Conservation (phyloP, 2,113 vertebrate genomes). For the Cairina moschata region DNA sequence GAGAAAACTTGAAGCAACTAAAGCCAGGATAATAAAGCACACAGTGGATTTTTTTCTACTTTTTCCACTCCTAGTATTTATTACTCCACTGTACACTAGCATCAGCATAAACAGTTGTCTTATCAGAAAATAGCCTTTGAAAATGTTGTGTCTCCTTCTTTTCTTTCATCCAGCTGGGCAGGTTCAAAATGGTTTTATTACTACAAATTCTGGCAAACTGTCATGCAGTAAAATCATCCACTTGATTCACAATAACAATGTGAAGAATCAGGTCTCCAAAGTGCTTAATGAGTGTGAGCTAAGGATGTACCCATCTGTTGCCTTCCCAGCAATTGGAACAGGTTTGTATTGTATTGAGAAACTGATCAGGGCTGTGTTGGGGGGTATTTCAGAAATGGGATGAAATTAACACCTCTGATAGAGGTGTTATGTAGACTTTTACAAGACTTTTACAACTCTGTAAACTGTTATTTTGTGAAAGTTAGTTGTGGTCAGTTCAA, state of each 20-base stretch:
- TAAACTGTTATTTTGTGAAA: not conserved
- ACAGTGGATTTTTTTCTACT: not conserved
- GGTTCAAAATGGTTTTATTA: slow-evolving; percentile 72
- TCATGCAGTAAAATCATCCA: slow-evolving; percentile 88
- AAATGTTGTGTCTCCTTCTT: not conserved
- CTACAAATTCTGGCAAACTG: slow-evolving; percentile 82
- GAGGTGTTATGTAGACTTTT: not conserved
- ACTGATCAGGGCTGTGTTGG: not conserved
- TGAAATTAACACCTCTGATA: not conserved
- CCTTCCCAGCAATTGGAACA: slow-evolving; percentile 93
- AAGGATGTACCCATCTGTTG: slow-evolving; percentile 75
- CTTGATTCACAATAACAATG: slow-evolving; percentile 60
- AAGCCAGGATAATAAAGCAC: not conserved
- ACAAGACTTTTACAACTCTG: not conserved
- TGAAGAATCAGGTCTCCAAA: slow-evolving; percentile 63
- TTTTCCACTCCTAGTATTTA: not conserved
- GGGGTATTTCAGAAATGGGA: not conserved
- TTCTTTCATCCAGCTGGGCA: slow-evolving; percentile 72
- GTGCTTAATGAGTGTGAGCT: slow-evolving; percentile 81
- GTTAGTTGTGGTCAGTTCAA: not conserved
- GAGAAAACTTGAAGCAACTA: not conserved
- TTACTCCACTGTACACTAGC: not conserved
- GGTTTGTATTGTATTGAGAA: slow-evolving; percentile 73
- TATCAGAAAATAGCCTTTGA: not conserved
- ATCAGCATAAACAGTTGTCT: not conserved